A percentile compares a stretch with the other conserved stretches of the same genome.
Conservation (phyloP, 2,113 vertebrate species). For the Triplophysa tibetana region DNA sequence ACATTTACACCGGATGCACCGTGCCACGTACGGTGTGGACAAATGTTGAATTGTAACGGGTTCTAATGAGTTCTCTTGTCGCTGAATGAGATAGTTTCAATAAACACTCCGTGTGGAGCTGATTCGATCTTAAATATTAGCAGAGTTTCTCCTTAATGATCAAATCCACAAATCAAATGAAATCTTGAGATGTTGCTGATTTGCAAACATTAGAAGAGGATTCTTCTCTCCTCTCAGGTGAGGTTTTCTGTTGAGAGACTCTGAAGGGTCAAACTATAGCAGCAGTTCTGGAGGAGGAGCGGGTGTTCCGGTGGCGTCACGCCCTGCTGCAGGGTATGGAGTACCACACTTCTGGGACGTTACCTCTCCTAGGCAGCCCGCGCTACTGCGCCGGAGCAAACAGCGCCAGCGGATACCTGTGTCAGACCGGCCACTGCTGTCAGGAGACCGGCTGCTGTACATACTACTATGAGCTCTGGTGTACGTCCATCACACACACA, state of each 20-base stretch:
- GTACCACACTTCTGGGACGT: slow-evolving; percentile 64
- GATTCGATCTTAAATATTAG: no score
- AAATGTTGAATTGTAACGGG: no score
- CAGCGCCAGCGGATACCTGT: slow-evolving; percentile 87
- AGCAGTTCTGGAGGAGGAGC: slow-evolving; percentile 47
- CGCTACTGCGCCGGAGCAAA: slow-evolving; percentile 86
- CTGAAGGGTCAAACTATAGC: slow-evolving; percentile 29
- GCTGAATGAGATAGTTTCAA: no score
- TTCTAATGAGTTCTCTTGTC: no score
- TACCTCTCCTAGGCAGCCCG: slow-evolving; percentile 66
- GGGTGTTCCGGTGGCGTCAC: slow-evolving; percentile 53
- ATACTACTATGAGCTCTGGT: slow-evolving; percentile 98
- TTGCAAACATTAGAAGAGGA: background rate
- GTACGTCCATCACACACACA: slow-evolving; percentile 74
- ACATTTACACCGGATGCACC: no score
- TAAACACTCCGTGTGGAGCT: no score
- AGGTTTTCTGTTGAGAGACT: background rate
- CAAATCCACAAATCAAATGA: no score
- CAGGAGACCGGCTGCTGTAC: slow-evolving; percentile 95
- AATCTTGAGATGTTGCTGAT: no score
- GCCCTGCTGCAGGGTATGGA: slow-evolving; percentile 69
- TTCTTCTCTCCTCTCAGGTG: background rate
- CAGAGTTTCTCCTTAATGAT: no score
- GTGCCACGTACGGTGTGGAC: no score
- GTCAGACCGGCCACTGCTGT: slow-evolving; percentile 95